Evolutionary conservation across 2,888 invertebrate genomes (phyloP).

Genomic region (Zeuzera pyrina): DNA sequence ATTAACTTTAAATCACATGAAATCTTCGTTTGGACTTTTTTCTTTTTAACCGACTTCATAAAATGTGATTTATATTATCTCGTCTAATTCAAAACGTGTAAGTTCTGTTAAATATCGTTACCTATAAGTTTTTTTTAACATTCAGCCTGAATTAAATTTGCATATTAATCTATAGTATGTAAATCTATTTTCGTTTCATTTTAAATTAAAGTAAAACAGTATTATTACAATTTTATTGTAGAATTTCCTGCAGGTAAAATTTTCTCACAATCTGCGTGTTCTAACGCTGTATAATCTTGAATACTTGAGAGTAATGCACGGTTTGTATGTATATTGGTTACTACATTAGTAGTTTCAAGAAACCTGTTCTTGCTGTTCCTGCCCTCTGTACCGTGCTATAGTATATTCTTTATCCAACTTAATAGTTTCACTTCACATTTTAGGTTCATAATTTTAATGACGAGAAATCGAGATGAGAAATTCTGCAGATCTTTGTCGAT

Average conservation of each 20-base stretch:
- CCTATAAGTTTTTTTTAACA: no score
- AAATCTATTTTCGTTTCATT: no score
- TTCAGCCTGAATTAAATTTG: no score
- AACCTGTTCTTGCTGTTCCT: conserved; percentile 59
- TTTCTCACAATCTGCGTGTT: conserved; percentile 54
- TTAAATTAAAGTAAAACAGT: not conserved
- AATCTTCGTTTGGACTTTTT: no score
- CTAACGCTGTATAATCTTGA: conserved; percentile 50
- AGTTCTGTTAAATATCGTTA: no score
- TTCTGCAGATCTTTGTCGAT: conserved; percentile 8
- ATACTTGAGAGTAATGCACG: conserved; percentile 54
- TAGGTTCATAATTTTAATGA: conserved; percentile 34
- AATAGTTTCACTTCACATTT: conserved; percentile 58
- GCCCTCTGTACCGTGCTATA: conserved; percentile 55
- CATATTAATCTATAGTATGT: no score
- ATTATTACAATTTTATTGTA: not conserved
- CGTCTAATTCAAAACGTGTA: no score
- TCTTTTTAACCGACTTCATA: no score
- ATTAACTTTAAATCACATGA: no score
- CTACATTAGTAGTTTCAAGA: conserved; percentile 59
- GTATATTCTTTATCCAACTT: conserved; percentile 41
- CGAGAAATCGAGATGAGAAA: conserved; percentile 23
- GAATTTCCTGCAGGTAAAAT: conserved; percentile 53
- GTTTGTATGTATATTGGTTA: conserved; percentile 65
- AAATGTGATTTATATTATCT: no score